Evolutionary conservation across 2,888 invertebrate genomes (phyloP), one percentile per base, ranked within the genome.

Genomic region (Balanococcus diminutus): DNA sequence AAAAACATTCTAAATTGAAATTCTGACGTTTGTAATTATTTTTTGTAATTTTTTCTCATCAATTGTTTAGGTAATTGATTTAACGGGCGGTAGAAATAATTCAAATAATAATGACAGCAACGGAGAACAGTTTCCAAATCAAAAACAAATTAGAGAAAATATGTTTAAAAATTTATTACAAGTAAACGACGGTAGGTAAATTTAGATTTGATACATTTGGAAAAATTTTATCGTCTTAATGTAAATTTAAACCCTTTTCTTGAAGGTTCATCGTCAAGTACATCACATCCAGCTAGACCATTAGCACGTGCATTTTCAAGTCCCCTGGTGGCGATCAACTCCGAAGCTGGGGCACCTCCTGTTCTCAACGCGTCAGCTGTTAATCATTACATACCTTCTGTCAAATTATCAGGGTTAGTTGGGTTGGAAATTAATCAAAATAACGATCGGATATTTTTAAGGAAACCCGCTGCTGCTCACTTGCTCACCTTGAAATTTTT

Each of bases 251-350:
- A 39, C 22, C 16, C 19, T 87, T 61, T 86, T 83, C 81, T 87
- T 86, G 14, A 86, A 88, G 88, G 88, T 86, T 88, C 90, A 86
- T 89, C 67, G 9, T 84, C 51, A 28, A 82, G 87, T n/a, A 56
- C 82, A 42, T 86, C 82, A 11, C 85, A 87, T 81, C 81, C 82
- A 39, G 91, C 90, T 28, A 90, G 93, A 88, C 96, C 96, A 36
- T 90, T 96, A 36, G 94, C 95, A 86, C 92, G 96, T 88, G 95
- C 96, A 51, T 92, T 96, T 42, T 96, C 96, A 88, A 96, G 96
- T 90, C 96, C 96, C 5, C 91, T 96, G 88, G 96, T 96, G 87
- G 94, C 94, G 88, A 93, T 94, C 88, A 87, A 31, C 87, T 56
- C 87, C 5, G 86, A 87, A 42, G 87, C 0, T 87, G 87, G 86